Percentiles rank a stretch among this genome's conserved stretches.
Evolutionary conservation across 2,113 vertebrate genomes (phyloP).

Genomic region (Smithornis capensis): DNA sequence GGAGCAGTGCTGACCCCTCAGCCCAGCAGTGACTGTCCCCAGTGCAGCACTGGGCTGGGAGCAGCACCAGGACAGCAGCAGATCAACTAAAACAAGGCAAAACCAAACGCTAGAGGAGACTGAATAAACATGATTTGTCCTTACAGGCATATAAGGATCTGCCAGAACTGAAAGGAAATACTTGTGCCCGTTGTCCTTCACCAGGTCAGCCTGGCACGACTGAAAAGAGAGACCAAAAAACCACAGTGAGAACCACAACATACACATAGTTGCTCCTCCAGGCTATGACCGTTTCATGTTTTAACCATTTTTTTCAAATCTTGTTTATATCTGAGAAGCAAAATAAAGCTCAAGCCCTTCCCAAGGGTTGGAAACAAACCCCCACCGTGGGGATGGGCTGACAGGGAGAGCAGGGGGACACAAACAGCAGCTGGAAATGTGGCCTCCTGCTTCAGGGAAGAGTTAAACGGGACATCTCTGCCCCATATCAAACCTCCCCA

Average conservation of each 20-base stretch:
- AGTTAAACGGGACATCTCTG: neutral
- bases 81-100: neutral
- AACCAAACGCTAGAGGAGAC: neutral
- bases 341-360: neutral
- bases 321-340: neutral
- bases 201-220: constrained; percentile 97
- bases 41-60: neutral
- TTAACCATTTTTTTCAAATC: neutral
- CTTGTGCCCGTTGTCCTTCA: constrained; percentile 99
- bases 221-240: constrained; percentile 58
- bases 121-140: constrained; percentile 10
- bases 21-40: neutral
- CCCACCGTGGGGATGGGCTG: neutral
- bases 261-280: neutral
- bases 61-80: neutral
- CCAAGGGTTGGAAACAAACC: neutral
- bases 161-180: constrained; percentile 98
- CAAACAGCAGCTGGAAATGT: accelerated
- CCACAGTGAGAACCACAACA: neutral
- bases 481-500: neutral
- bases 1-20: neutral
- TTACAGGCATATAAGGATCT: constrained; percentile 98
- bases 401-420: neutral
- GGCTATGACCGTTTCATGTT: accelerated
- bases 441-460: neutral